A percentile compares a stretch with the other conserved stretches of the same genome.
phyloP scores from a whole-genome alignment of 2,888 invertebrate species.

The Chesias legatella region DNA sequence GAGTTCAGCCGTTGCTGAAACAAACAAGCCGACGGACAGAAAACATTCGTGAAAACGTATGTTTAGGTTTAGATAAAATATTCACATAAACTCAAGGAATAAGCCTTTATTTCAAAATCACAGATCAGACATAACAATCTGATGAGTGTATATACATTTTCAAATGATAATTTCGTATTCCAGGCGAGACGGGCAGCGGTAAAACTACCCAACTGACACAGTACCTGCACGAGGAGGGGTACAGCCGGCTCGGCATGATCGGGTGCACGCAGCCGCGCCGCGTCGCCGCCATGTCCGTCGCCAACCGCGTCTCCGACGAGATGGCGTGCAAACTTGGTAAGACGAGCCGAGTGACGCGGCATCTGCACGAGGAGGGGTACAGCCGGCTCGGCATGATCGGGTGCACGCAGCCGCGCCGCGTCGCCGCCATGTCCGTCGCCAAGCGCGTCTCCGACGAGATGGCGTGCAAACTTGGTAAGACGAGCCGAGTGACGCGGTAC shows the following conservation, averaged over 20 bases:
- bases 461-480: constrained; percentile 88
- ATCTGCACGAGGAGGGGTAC: constrained; percentile 98
- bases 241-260: constrained; percentile 94
- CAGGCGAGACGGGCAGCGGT: constrained; percentile 95
- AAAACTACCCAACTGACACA: constrained; percentile 99
- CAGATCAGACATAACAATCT: no score
- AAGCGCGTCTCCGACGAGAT: constrained; percentile 99
- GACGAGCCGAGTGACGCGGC: constrained; percentile 95
- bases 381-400: constrained; percentile 96
- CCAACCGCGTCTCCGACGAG: constrained; percentile 99
- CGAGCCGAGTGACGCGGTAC: constrained; percentile 97
- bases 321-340: constrained; percentile 92
- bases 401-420: constrained; percentile 96
- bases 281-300: constrained; percentile 99
- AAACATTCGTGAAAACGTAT: no score
- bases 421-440: constrained; percentile 99
- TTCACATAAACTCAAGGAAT: no score
- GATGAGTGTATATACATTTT: no score
- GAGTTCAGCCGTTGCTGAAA: no score
- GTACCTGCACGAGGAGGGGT: constrained; percentile 98
- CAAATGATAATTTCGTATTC: no score
- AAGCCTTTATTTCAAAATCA: no score
- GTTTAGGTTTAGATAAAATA: no score
- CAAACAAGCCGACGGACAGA: no score
- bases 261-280: constrained; percentile 98